Conservation (phyloP, 2,113 vertebrate species). For the Dromiciops gliroides region DNA sequence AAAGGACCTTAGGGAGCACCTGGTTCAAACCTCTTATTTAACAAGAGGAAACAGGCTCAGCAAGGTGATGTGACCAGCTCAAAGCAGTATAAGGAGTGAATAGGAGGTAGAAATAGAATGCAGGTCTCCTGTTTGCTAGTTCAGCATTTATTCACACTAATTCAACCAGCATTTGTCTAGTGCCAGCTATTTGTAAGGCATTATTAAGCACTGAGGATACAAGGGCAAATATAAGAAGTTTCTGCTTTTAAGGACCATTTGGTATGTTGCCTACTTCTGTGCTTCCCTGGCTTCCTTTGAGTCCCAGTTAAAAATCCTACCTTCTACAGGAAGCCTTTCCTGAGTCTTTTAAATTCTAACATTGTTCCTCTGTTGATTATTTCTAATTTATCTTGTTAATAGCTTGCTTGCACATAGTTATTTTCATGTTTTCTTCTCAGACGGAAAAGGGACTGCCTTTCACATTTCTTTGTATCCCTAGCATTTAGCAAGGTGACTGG, state of each 20-base stretch:
- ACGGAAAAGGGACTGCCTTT: neutral
- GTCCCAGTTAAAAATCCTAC: neutral
- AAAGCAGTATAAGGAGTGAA: neutral
- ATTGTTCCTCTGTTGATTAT: neutral
- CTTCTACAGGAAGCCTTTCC: neutral
- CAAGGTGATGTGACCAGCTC: neutral
- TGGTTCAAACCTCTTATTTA: neutral
- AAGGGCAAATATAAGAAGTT: neutral
- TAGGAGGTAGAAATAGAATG: neutral
- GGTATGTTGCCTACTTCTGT: neutral
- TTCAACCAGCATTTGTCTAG: neutral
- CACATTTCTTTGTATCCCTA: neutral
- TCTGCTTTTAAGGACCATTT: neutral
- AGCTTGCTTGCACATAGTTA: neutral
- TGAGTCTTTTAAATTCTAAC: neutral
- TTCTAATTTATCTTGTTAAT: neutral
- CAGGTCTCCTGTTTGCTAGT: neutral
- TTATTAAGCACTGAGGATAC: neutral
- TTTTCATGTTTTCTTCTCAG: neutral
- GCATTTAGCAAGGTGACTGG: neutral
- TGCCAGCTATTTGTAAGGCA: neutral
- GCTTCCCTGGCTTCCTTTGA: neutral
- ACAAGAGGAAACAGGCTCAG: neutral
- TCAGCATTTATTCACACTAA: neutral
- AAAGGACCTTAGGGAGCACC: neutral